Evolutionary conservation across 53 echinoderm and acorn worm species (phyloP).

Genomic region (Pentamera pediparva): DNA sequence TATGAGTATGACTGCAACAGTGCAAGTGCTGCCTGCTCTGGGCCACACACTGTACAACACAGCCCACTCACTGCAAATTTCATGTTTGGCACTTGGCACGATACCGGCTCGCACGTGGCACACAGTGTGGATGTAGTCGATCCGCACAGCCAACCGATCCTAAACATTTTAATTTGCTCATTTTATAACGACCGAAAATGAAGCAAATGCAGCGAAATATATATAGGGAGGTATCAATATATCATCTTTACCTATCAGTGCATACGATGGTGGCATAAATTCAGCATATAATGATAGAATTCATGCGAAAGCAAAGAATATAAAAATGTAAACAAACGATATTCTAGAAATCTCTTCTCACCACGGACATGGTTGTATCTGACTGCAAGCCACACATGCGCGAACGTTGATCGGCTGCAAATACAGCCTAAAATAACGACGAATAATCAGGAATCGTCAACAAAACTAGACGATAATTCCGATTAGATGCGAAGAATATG

Average conservation of each 20-base stretch:
- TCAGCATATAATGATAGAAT: background rate
- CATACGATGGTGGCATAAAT: too few species aligned
- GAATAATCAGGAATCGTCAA: background rate
- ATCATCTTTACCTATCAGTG: background rate
- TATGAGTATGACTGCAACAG: too few species aligned
- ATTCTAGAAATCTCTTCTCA: slow-evolving; percentile 40
- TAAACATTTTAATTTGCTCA: background rate
- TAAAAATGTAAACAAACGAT: slow-evolving; percentile 21
- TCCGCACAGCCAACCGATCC: background rate
- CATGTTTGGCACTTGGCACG: too few species aligned
- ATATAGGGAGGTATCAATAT: background rate
- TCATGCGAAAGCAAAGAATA: background rate
- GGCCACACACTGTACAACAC: too few species aligned
- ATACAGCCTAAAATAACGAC: slow-evolving; percentile 17
- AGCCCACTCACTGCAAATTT: too few species aligned
- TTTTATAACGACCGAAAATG: background rate
- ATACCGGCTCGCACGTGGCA: slow-evolving; percentile 15
- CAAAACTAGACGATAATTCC: background rate
- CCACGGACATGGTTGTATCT: slow-evolving; percentile 91
- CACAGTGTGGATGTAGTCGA: background rate
- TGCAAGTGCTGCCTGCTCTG: too few species aligned
- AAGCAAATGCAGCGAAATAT: background rate
- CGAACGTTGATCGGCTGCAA: slow-evolving; percentile 16
- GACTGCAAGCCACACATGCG: slow-evolving; percentile 89
- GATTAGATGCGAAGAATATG: background rate